These are phyloP conservation scores for Bostrychus sinensis DNA, from an alignment of 2,113 vertebrate genomes.

Conservation along the genomic window DNA sequence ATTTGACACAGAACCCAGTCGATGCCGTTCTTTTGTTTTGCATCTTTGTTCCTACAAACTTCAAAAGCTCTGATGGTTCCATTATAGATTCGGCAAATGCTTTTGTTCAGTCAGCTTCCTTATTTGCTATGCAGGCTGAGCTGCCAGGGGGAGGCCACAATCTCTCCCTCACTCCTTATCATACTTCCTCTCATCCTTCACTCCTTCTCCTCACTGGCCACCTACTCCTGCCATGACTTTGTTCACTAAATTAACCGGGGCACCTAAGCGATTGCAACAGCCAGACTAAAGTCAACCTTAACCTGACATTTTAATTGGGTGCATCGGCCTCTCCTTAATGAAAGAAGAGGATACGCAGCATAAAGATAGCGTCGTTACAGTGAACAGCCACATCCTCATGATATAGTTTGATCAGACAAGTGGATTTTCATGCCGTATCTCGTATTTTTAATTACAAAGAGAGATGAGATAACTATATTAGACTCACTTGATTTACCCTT, in stretches of 20 bases:
- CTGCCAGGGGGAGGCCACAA: slow-evolving; percentile 43
- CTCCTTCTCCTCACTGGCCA: slow-evolving; percentile 46
- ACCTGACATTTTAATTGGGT: slow-evolving; percentile 66
- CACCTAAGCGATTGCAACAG: slow-evolving; percentile 55
- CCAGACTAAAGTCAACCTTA: slow-evolving; percentile 58
- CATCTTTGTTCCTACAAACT: slow-evolving; percentile 20
- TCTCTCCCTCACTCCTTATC: slow-evolving; percentile 59
- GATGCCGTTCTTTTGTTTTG: slow-evolving; percentile 26
- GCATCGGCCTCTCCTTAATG: slow-evolving; percentile 45
- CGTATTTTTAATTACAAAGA: slow-evolving; percentile 38
- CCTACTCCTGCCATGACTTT: slow-evolving; percentile 55
- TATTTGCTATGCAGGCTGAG: slow-evolving; percentile 61
- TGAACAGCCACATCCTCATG: not conserved
- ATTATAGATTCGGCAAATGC: slow-evolving; percentile 60
- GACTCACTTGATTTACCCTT: slow-evolving; percentile 25
- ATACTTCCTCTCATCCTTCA: slow-evolving; percentile 55
- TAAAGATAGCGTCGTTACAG: slow-evolving; percentile 40
- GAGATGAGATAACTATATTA: slow-evolving; percentile 4
- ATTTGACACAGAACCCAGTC: too few species aligned
- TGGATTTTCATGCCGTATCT: slow-evolving; percentile 17
- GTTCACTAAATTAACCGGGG: slow-evolving; percentile 62
- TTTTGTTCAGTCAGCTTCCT: slow-evolving; percentile 55
- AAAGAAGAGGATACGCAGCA: slow-evolving; percentile 25
- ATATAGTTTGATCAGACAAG: slow-evolving; percentile 22
- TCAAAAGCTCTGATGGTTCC: slow-evolving; percentile 34